phyloP scores from a whole-genome alignment of 1,140 invertebrate genomes.

The Heliconius congener region DNA sequence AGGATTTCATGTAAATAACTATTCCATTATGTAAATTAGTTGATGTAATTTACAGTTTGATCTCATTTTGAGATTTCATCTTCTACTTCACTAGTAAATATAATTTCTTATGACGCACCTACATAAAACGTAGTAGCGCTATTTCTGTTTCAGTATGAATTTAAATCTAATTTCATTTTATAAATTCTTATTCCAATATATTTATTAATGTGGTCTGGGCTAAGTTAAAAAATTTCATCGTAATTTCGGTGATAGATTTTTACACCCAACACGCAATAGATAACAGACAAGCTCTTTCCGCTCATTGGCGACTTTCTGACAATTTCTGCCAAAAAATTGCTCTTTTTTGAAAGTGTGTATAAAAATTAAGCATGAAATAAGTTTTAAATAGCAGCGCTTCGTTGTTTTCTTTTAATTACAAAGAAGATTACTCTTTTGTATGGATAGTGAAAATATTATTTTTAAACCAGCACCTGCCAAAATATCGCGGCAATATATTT shows the following conservation, averaged over 20 bases:
- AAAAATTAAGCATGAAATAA: neutral
- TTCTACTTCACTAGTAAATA: no score
- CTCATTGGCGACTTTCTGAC: no score
- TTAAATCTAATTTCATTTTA: no score
- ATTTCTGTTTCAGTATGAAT: no score
- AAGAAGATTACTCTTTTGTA: neutral
- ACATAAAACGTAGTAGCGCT: no score
- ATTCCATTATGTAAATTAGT: conserved; percentile 20
- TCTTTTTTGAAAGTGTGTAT: neutral
- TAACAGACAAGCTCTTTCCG: neutral
- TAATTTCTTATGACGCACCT: no score
- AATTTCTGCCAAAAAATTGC: neutral
- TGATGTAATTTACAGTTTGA: conserved; percentile 14
- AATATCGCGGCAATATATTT: neutral
- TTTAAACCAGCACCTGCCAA: neutral
- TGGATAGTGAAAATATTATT: neutral
- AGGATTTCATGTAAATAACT: conserved; percentile 26
- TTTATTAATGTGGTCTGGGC: no score
- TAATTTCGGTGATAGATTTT: neutral
- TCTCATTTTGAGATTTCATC: neutral
- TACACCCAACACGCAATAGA: neutral
- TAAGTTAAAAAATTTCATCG: no score
- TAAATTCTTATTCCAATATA: neutral
- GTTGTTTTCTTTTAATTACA: no score
- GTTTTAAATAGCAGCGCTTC: neutral